Base-by-base conservation (phyloP, 1,140 invertebrate species). In the Leptinotarsa lineolata region DNA sequence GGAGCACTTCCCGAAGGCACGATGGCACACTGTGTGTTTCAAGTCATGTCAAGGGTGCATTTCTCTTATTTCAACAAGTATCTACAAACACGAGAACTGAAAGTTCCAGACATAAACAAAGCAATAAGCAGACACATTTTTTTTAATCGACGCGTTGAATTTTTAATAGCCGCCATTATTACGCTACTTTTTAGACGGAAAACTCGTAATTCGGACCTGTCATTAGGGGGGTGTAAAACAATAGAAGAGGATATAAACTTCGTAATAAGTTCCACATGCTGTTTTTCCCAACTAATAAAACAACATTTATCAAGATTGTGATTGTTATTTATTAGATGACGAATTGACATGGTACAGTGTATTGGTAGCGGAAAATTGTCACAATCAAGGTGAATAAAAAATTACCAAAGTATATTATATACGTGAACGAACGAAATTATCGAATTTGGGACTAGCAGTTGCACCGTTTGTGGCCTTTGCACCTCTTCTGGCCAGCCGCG, bases 91-190 rank as follows among this genome's bases (percentile, higher is more conserved):
- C 48, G 48, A 54, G n/a, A 54, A 54, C 15, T 13, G 2, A 16
- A 54, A 11, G 15, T 54, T 54, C 16, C 48, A 54, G 48, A 54
- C 48, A 54, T 54, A 54, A 54, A 54, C n/a, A 54, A 13, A 54
- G n/a, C 15, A 54, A 54, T 54, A 54, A n/a, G 15, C 48, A 54
- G 48, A 54, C 48, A 54, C 15, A n/a, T n/a, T 16, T 16, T 54
- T 54, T 54, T 54, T 54, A 54, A 54, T 54, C 48, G 48, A n/a
- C 48, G 15, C n/a, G 48, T 54, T 54, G 48, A 54, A 54, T 54
- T 54, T 54, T 54, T 54, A 54, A 54, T 54, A 11, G n/a, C 48
- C 48, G 48, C 48, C n/a, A 54, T 54, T 54, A 54, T 54, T 16
- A n/a, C 16, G 48, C 48, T 54, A 54, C 48, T 54, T 54, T 54